A percentile compares a stretch with the other conserved stretches of the same genome.
phyloP scores from a whole-genome alignment of 2,797 vertebrate genomes.

The Scarus forsteni region DNA sequence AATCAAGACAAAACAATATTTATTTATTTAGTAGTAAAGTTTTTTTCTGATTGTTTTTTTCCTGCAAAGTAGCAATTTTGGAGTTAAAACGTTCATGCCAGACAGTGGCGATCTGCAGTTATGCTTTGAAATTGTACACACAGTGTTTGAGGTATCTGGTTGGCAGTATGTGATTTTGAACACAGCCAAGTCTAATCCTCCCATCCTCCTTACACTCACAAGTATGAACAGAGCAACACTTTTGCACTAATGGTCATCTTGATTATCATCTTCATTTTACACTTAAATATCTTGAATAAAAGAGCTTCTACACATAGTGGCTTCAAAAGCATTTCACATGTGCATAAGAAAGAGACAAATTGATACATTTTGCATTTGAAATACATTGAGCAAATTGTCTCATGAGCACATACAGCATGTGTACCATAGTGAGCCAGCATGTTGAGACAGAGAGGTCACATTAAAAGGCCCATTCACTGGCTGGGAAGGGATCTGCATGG shows the following conservation, averaged over 20 bases:
- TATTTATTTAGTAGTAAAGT: too few species aligned
- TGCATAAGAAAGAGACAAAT: conserved; percentile 16
- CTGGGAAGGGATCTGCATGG: background rate
- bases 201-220: background rate
- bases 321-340: conserved; percentile 30
- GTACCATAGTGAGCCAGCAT: background rate
- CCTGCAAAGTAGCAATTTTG: background rate
- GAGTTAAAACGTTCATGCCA: too few species aligned
- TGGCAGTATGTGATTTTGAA: background rate
- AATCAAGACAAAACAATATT: too few species aligned
- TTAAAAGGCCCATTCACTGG: conserved; percentile 13
- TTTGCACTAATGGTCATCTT: too few species aligned
- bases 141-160: background rate
- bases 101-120: background rate
- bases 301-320: conserved; percentile 11
- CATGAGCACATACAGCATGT: background rate
- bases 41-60: background rate
- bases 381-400: background rate
- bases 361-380: conserved; percentile 30
- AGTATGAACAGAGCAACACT: background rate
- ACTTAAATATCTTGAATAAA: background rate
- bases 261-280: background rate
- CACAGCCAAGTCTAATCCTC: background rate
- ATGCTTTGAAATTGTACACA: background rate
- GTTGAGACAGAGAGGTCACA: conserved; percentile 11